These are phyloP conservation scores for Tuberolachnus salignus DNA, from an alignment of 2,888 invertebrate genomes.

Conservation along the genomic window DNA sequence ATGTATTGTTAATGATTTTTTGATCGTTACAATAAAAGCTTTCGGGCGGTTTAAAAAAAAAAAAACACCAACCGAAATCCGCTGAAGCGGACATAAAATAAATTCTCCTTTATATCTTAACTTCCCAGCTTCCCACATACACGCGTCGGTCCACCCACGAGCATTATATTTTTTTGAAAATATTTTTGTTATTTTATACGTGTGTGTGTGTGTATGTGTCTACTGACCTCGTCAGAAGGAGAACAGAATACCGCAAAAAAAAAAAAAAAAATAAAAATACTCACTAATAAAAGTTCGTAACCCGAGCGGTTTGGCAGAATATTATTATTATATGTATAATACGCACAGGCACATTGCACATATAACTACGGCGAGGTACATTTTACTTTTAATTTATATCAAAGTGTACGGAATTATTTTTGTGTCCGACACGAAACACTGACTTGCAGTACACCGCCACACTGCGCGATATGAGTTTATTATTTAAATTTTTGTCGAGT, in stretches of 20 bases:
- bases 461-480: slow-evolving; percentile 23
- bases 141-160: too few relatives aligned
- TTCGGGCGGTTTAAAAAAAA: too few relatives aligned
- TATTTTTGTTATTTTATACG: too few relatives aligned
- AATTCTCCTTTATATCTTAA: too few relatives aligned
- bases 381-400: slow-evolving; percentile 36
- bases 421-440: slow-evolving; percentile 5
- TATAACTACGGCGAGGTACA: background rate
- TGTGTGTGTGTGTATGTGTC: background rate
- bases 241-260: background rate
- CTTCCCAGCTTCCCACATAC: too few relatives aligned
- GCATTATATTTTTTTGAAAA: too few relatives aligned
- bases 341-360: too few relatives aligned
- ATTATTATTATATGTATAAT: background rate
- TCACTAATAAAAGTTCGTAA: slow-evolving; percentile 20
- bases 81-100: too few relatives aligned
- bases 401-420: slow-evolving; percentile 10
- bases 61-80: too few relatives aligned
- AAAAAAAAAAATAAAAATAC: background rate
- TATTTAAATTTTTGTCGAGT: slow-evolving; percentile 36
- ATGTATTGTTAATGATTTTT: too few relatives aligned
- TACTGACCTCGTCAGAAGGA: background rate
- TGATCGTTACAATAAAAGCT: too few relatives aligned
- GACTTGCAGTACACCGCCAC: background rate
- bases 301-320: background rate